phyloP scores from a whole-genome alignment of 2,797 vertebrate species.

The Enteromius radiatus region DNA sequence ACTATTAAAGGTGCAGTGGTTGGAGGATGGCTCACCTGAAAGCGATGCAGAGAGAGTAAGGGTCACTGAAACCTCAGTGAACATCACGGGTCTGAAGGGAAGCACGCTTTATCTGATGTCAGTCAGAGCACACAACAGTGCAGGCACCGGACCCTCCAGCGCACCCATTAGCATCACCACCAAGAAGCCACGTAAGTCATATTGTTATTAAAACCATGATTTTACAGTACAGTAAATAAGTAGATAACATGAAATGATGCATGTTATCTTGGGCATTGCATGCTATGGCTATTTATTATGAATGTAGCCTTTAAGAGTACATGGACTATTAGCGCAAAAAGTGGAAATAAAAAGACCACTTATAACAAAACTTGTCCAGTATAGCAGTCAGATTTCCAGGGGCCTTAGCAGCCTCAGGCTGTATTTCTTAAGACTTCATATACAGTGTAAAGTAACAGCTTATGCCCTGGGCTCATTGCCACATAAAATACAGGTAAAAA shows the following conservation, averaged over 20 bases:
- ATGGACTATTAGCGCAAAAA: not conserved
- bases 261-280: not conserved
- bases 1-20: slow-evolving; percentile 69
- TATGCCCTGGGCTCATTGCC: not conserved
- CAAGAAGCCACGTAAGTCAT: slow-evolving; percentile 77
- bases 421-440: not conserved
- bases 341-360: not conserved
- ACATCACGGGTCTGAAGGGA: slow-evolving; percentile 73
- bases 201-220: not conserved
- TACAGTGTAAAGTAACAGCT: not conserved
- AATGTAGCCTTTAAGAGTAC: not conserved
- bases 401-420: not conserved
- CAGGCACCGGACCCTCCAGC: slow-evolving; percentile 74
- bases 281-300: not conserved
- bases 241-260: not conserved
- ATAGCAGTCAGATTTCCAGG: not conserved
- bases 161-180: slow-evolving; percentile 71
- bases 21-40: slow-evolving; percentile 68
- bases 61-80: slow-evolving; percentile 65
- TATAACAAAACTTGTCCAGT: not conserved
- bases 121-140: slow-evolving; percentile 77
- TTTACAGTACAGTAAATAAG: not conserved
- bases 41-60: slow-evolving; percentile 64
- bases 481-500: not conserved
- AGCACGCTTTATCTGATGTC: slow-evolving; percentile 73